These are phyloP conservation scores for Drosophila prostipennis DNA, from an alignment of 2,888 invertebrate genomes.

Conservation along the genomic window DNA sequence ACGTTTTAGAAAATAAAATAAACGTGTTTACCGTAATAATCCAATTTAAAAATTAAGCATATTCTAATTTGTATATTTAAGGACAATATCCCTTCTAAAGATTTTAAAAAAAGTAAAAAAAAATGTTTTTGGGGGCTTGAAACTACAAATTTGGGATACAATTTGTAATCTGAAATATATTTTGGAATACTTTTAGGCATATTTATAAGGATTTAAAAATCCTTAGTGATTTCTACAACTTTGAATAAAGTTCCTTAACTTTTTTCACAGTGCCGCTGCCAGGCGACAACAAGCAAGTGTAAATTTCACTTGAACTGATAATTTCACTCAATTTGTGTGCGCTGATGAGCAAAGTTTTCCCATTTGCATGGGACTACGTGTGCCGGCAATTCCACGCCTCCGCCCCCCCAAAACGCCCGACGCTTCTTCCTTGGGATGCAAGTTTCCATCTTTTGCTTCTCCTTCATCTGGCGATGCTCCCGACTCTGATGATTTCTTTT, in stretches of 20 bases:
- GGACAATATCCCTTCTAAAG: too few relatives aligned
- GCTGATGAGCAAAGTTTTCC: constrained; percentile 80
- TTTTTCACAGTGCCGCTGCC: constrained; percentile 24
- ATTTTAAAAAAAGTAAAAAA: not conserved
- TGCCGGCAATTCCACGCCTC: constrained; percentile 29
- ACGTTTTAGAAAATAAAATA: too few relatives aligned
- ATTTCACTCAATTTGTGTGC: constrained; percentile 79
- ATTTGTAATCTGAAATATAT: too few relatives aligned
- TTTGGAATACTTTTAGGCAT: too few relatives aligned
- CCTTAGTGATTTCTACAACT: not conserved
- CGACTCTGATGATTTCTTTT: constrained; percentile 62
- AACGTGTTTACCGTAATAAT: too few relatives aligned
- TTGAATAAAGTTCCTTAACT: not conserved
- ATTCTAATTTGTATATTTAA: too few relatives aligned
- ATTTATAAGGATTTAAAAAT: not conserved
- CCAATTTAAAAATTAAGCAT: too few relatives aligned
- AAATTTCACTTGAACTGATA: constrained; percentile 80
- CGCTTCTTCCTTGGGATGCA: constrained; percentile 14
- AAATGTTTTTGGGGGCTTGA: not conserved
- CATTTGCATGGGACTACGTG: constrained; percentile 77
- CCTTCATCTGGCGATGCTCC: constrained; percentile 29
- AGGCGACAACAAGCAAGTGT: constrained; percentile 70
- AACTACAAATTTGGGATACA: not conserved
- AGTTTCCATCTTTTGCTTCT: constrained; percentile 54
- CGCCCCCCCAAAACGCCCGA: not conserved